Conservation (phyloP, 37 sponge, comb jelly and placozoan genomes). For the Corticium candelabrum region DNA sequence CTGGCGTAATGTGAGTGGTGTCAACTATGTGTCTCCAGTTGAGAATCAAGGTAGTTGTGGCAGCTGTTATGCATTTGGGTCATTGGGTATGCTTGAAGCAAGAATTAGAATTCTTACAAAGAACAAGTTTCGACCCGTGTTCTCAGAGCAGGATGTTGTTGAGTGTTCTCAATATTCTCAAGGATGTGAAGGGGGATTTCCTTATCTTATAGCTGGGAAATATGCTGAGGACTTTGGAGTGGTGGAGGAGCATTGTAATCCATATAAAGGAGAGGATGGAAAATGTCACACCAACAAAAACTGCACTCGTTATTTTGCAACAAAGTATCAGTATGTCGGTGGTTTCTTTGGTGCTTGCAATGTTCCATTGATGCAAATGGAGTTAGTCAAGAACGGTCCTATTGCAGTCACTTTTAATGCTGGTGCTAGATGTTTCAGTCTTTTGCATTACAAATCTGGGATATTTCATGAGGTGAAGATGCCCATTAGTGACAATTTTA, state of each 20-base stretch:
- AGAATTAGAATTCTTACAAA: constrained; percentile 25
- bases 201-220: constrained; percentile 49
- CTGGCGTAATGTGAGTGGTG: constrained; percentile 31
- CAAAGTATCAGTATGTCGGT: constrained; percentile 33
- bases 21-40: constrained; percentile 34
- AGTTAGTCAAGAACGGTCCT: constrained; percentile 43
- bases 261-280: constrained; percentile 20
- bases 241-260: constrained; percentile 29
- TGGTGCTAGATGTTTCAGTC: background rate
- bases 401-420: constrained; percentile 37
- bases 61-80: constrained; percentile 46
- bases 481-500: background rate
- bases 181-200: constrained; percentile 52
- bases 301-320: constrained; percentile 21
- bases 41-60: constrained; percentile 38
- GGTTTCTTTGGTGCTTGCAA: constrained; percentile 39
- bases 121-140: constrained; percentile 15
- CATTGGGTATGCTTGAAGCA: constrained; percentile 44
- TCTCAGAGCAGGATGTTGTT: constrained; percentile 43
- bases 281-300: background rate
- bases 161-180: constrained; percentile 40
- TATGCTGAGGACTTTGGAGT: constrained; percentile 46
- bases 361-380: constrained; percentile 17
- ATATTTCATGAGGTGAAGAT: constrained; percentile 17
- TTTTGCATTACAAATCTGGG: constrained; percentile 25